Conservation (phyloP, 2,113 vertebrate genomes). For the Athene noctua region DNA sequence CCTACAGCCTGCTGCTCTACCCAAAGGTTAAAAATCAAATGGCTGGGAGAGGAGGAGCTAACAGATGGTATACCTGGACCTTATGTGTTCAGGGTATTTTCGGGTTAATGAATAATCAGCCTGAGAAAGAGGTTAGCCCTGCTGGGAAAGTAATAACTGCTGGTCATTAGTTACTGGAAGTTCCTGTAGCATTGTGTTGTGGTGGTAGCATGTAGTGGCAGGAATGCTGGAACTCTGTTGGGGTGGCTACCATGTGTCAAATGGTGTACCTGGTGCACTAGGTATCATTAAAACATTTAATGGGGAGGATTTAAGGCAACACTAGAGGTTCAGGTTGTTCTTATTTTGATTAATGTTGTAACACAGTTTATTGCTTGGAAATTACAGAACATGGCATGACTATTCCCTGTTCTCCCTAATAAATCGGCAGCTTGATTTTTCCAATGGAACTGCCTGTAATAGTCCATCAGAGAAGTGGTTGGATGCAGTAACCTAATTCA, state of each 20-base stretch:
- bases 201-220: background rate
- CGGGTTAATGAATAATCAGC: background rate
- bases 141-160: background rate
- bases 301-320: background rate
- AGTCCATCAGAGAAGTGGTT: background rate
- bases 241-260: background rate
- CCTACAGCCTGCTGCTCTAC: background rate
- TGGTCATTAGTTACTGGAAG: background rate
- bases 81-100: background rate
- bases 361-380: background rate
- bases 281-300: background rate
- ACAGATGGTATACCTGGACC: background rate
- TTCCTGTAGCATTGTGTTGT: background rate
- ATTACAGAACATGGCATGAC: background rate
- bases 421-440: background rate
- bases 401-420: background rate
- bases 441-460: background rate
- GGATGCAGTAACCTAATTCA: background rate
- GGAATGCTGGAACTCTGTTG: background rate
- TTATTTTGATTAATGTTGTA: background rate
- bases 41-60: background rate
- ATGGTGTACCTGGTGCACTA: background rate
- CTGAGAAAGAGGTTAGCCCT: background rate
- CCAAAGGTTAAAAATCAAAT: background rate
- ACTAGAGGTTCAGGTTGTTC: background rate